These are phyloP conservation scores for Xanthorhoe designata DNA, from an alignment of 2,888 invertebrate genomes.

Conservation along the genomic window DNA sequence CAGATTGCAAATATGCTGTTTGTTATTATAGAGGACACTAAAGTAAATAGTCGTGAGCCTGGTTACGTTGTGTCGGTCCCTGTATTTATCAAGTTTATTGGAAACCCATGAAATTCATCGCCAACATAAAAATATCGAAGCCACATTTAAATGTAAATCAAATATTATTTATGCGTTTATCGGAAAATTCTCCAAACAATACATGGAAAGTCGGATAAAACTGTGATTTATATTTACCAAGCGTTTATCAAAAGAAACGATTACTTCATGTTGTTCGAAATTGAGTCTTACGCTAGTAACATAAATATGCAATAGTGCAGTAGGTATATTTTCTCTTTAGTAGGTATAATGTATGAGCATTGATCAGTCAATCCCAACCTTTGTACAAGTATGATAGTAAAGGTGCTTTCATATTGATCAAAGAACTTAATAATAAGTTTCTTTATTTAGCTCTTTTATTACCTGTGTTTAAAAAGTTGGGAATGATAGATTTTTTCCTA, in stretches of 20 bases:
- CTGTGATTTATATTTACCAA: constrained; percentile 33
- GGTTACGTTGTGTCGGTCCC: not conserved
- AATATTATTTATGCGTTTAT: constrained; percentile 76
- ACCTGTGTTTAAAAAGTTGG: too few species aligned
- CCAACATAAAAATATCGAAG: constrained; percentile 16
- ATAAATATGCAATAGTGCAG: constrained; percentile 10
- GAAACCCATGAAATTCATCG: constrained; percentile 10
- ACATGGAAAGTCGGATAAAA: constrained; percentile 33
- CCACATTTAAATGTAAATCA: constrained; percentile 54
- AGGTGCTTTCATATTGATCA: constrained; percentile 10
- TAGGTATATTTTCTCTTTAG: constrained; percentile 25
- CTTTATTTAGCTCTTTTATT: too few species aligned
- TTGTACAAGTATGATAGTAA: constrained; percentile 16
- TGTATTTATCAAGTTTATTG: not conserved
- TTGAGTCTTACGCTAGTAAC: constrained; percentile 16
- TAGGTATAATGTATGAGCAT: constrained; percentile 32
- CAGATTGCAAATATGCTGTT: too few species aligned
- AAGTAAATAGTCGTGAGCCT: not conserved
- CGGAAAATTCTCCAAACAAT: constrained; percentile 70
- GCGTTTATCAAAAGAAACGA: constrained; percentile 18
- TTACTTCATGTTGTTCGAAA: constrained; percentile 8
- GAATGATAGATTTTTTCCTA: too few species aligned
- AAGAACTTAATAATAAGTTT: not conserved
- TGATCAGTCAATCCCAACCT: constrained; percentile 34
- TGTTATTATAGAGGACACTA: not conserved